Percentiles rank a stretch among this genome's conserved stretches.
These are phyloP conservation scores for Bothrops jararaca DNA, from an alignment of 2,113 vertebrate species.

Conservation along the genomic window DNA sequence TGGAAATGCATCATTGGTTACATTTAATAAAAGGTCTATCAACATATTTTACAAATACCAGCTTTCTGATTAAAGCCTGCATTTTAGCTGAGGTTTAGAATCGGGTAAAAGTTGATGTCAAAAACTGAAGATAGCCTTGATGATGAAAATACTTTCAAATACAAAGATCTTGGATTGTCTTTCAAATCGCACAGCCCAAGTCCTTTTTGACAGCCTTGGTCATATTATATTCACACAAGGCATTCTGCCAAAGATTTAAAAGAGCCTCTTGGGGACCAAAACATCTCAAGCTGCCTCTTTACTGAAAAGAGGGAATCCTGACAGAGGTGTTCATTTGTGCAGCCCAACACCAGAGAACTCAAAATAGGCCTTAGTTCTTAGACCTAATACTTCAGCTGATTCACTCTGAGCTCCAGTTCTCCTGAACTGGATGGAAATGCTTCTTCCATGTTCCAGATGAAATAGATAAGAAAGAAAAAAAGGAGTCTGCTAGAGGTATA, in stretches of 20 bases:
- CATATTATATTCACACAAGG: conserved; percentile 48
- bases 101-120: conserved; percentile 49
- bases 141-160: conserved; percentile 50
- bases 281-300: conserved; percentile 44
- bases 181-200: conserved; percentile 45
- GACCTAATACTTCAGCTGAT: not conserved
- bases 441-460: not conserved
- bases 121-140: conserved; percentile 49
- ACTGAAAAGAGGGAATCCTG: conserved; percentile 27
- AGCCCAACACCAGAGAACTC: conserved; percentile 6
- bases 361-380: not conserved
- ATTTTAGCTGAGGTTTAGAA: conserved; percentile 46
- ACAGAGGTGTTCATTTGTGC: conserved; percentile 29
- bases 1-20: not conserved
- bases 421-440: not conserved
- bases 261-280: conserved; percentile 27
- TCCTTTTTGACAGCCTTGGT: conserved; percentile 51
- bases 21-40: not conserved
- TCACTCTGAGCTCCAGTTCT: not conserved
- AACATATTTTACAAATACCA: conserved; percentile 18
- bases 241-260: conserved; percentile 54
- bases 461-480: not conserved
- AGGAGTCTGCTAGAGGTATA: not conserved
- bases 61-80: conserved; percentile 22
- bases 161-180: conserved; percentile 34